Conservation (phyloP, 2,113 vertebrate species). For the Xiphorhynchus elegans region DNA sequence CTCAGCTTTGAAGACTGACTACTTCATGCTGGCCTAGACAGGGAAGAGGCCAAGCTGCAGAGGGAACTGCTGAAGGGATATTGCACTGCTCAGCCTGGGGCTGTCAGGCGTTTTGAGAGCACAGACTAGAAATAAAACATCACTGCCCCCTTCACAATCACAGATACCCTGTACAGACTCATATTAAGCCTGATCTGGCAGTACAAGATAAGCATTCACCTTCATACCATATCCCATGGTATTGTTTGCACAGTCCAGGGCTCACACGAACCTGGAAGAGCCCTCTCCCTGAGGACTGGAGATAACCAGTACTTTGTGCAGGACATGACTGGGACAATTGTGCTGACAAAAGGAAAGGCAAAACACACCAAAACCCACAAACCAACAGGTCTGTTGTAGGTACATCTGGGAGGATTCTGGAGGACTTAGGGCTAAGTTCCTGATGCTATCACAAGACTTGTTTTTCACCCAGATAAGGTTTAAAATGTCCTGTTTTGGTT, state of each 20-base stretch:
- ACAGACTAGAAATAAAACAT: conserved; percentile 15
- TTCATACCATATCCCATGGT: not conserved
- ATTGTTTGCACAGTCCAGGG: not conserved
- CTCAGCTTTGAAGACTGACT: conserved; percentile 39
- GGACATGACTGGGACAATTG: not conserved
- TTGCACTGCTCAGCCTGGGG: not conserved
- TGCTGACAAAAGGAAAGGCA: not conserved
- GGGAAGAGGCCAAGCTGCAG: conserved; percentile 3
- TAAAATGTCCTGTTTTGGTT: not conserved
- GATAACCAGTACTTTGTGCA: not conserved
- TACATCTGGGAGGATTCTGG: not conserved
- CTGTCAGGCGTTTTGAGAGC: conserved; percentile 48
- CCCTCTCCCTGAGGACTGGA: not conserved
- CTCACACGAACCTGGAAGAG: not conserved
- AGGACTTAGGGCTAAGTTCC: not conserved
- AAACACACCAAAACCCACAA: not conserved
- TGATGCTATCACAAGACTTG: not conserved
- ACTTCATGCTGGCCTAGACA: conserved; percentile 17
- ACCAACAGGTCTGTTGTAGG: not conserved
- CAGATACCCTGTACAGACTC: not conserved
- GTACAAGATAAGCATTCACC: conserved; percentile 5
- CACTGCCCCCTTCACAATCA: not conserved
- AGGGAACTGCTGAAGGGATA: not conserved
- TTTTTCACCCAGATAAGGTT: not conserved
- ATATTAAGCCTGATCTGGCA: not conserved